These are phyloP conservation scores for Drosophila differens DNA, from an alignment of 2,888 invertebrate genomes.

Conservation along the genomic window DNA sequence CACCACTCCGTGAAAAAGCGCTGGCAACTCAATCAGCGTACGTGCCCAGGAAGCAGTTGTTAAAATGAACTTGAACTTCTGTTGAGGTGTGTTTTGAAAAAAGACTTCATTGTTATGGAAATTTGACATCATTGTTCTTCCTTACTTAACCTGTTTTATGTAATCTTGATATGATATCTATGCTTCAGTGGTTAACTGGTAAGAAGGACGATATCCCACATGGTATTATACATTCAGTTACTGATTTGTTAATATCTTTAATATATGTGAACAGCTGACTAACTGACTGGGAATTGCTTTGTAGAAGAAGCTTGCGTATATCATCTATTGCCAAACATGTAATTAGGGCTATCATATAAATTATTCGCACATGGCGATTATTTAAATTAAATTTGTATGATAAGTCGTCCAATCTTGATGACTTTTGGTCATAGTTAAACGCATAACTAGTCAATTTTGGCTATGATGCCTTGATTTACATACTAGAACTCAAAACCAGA, in stretches of 20 bases:
- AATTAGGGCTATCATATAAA: neutral
- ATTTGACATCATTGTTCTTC: neutral
- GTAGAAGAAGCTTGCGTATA: neutral
- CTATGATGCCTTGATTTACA: no score
- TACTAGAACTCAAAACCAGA: neutral
- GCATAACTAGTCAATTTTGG: neutral
- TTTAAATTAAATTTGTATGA: no score
- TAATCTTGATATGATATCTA: neutral
- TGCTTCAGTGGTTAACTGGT: neutral
- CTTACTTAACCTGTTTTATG: neutral
- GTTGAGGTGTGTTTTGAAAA: slow-evolving; percentile 24
- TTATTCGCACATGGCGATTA: no score
- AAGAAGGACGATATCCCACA: neutral
- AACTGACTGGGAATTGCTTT: neutral
- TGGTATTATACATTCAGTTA: neutral
- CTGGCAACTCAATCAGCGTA: slow-evolving; percentile 46
- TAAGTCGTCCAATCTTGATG: no score
- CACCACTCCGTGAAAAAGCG: neutral
- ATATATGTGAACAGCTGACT: no score
- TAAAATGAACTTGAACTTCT: slow-evolving; percentile 12
- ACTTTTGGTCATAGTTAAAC: no score
- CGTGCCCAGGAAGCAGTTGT: slow-evolving; percentile 32
- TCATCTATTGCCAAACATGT: neutral
- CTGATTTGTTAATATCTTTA: neutral
- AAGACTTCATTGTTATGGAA: neutral